Conservation (phyloP, 1,140 invertebrate species). For the Drosophila parabipectinata region DNA sequence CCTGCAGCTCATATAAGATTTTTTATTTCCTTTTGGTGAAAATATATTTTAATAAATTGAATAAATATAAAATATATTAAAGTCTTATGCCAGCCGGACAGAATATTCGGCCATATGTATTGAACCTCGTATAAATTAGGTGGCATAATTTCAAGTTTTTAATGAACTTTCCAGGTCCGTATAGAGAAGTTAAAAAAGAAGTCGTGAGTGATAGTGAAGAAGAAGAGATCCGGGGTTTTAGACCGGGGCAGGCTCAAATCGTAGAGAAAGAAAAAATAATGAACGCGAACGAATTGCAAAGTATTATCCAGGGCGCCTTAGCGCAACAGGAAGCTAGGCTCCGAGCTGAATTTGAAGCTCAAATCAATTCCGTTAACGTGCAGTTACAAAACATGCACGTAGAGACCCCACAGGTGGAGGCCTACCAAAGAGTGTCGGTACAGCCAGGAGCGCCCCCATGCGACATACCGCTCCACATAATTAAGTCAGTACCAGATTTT, state of each 20-base stretch:
- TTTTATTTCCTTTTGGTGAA: slow-evolving; percentile 6
- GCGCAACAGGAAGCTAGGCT: not conserved
- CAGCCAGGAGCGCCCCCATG: not conserved
- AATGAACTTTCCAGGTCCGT: slow-evolving; percentile 5
- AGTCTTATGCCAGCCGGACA: slow-evolving; percentile 4
- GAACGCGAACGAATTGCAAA: no score
- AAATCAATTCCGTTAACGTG: not conserved
- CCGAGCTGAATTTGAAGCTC: not conserved
- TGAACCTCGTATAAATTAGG: slow-evolving; percentile 10
- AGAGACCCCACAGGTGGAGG: no score
- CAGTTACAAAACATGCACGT: no score
- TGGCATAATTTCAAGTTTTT: slow-evolving; percentile 6
- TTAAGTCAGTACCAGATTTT: slow-evolving; percentile 1
- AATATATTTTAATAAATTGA: not conserved
- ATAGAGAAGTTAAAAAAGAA: slow-evolving; percentile 1
- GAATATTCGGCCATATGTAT: slow-evolving; percentile 11
- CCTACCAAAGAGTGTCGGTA: no score
- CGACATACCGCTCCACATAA: not conserved
- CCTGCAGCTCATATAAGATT: slow-evolving; percentile 1
- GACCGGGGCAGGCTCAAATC: not conserved
- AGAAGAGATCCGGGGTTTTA: slow-evolving; percentile 11
- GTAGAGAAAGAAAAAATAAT: no score
- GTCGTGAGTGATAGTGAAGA: slow-evolving; percentile 6
- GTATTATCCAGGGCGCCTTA: no score
- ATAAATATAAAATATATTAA: slow-evolving; percentile 13